These are phyloP conservation scores for Electrona antarctica DNA, from an alignment of 2,113 vertebrate species.

Conservation along the genomic window DNA sequence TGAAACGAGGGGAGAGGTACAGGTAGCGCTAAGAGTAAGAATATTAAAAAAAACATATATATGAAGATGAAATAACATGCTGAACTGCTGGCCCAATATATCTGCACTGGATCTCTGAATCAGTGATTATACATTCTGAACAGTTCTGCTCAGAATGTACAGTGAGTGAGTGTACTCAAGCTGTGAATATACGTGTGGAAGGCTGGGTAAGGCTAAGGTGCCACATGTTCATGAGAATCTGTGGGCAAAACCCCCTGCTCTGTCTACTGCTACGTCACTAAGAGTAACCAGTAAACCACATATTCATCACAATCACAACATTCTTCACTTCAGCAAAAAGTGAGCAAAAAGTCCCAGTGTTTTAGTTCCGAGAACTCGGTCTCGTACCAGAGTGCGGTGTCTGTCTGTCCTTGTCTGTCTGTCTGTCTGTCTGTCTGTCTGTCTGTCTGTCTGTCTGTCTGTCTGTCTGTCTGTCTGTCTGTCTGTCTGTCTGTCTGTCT, in stretches of 20 bases:
- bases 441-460: neutral
- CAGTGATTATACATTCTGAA: no score
- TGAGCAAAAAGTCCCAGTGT: neutral
- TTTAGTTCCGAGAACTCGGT: neutral
- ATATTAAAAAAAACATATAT: no score
- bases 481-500: neutral
- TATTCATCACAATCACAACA: neutral
- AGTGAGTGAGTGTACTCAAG: neutral
- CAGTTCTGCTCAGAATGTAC: no score
- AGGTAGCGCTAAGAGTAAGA: no score
- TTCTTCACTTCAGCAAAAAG: neutral
- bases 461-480: neutral
- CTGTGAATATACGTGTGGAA: neutral
- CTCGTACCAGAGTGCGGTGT: neutral
- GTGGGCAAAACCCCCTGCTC: constrained; percentile 1
- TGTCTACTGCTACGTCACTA: neutral
- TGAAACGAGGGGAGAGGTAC: no score
- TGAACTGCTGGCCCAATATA: no score
- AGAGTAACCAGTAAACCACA: neutral
- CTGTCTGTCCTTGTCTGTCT: no score
- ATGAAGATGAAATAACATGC: no score
- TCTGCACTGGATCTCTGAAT: no score
- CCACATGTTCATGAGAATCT: neutral
- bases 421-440: neutral
- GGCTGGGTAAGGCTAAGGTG: neutral